Evolutionary conservation across 1,140 invertebrate species (phyloP), one percentile per base, ranked within the genome.

Genomic region (Meloidogyne floridensis): DNA sequence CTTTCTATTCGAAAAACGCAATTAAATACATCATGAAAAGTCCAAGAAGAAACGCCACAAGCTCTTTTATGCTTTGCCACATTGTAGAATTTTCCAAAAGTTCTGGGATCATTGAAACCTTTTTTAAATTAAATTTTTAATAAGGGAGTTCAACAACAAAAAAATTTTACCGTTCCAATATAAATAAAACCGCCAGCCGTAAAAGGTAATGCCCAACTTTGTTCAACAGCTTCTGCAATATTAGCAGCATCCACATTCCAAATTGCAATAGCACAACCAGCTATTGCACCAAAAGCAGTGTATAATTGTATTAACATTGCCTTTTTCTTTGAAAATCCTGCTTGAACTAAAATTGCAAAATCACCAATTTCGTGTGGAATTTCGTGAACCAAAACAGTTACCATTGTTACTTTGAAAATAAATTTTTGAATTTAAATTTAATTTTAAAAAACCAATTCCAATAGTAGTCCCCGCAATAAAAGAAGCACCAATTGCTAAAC

Each of bases 171-270:
- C 47, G 96, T 96, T 15, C 96, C 96, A 87, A 98, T 97, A 90
- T 98, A 98, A 90, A 98, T 98, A 90, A 98, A 98, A 20, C 96
- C 96, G 80, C 96, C 96, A 81, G 96, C 96, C 65, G 96, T 98
- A 88, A 98, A 97, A 54, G 96, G 96, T 73, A 98, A 91, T 82
- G 97, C 94, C 93, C 95, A 95, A 13, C 93, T 92, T 56, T 94
- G 94, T 5, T 95, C 94, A 82, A 94, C 91, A 81, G 94, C 93
- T 89, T 90, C 89, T n/a, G 87, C 88, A 7, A 90, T 80, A 18
- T 75, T 85, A 20, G 77, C 76, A 13, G 89, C 81, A 80, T 90
- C 87, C 10, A 85, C 80, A 15, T 87, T 73, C 76, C 76, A 85
- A 3, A 90, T 82, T 32, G 88, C 84, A 43, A 90, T 43, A 11